A percentile compares a stretch with the other conserved stretches of the same genome.
Evolutionary conservation across 2,888 invertebrate genomes (phyloP).

Genomic region (Tolmerus cingulatus): DNA sequence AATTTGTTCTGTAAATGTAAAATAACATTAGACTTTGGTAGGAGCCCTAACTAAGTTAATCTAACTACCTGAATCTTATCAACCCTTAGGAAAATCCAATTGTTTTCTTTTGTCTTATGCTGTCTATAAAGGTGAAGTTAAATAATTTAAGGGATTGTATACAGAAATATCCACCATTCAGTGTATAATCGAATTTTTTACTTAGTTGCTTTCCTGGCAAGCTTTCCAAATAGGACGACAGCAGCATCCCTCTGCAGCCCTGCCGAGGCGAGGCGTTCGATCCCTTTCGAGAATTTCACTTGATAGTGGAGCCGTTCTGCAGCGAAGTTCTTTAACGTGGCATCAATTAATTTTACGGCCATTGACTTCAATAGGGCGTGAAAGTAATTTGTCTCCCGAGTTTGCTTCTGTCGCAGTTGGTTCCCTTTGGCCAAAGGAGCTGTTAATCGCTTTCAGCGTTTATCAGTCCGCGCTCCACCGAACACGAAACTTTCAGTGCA

Average conservation of each 20-base stretch:
- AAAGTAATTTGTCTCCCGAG: constrained; percentile 41
- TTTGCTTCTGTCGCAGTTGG: constrained; percentile 13
- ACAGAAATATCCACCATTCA: not conserved
- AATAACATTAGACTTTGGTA: no score
- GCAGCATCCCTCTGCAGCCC: not conserved
- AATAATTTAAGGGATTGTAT: not conserved
- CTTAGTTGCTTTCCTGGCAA: constrained; percentile 11
- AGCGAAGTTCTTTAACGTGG: constrained; percentile 12
- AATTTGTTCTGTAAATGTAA: no score
- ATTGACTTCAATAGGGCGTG: constrained; percentile 44
- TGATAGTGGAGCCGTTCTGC: not conserved
- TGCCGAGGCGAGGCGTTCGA: not conserved
- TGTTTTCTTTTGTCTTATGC: not conserved
- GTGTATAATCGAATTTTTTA: constrained; percentile 22
- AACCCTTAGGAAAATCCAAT: not conserved
- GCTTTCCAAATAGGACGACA: not conserved
- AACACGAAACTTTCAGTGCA: not conserved
- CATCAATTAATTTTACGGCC: constrained; percentile 44
- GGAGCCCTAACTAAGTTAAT: no score
- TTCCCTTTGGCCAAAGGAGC: constrained; percentile 10
- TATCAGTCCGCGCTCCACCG: constrained; percentile 1
- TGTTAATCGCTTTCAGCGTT: constrained; percentile 38
- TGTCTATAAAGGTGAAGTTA: not conserved
- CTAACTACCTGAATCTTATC: no score
- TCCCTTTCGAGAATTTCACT: constrained; percentile 6